Evolutionary conservation across 1,140 invertebrate species (phyloP).

Genomic region (Tetraneura akinire): DNA sequence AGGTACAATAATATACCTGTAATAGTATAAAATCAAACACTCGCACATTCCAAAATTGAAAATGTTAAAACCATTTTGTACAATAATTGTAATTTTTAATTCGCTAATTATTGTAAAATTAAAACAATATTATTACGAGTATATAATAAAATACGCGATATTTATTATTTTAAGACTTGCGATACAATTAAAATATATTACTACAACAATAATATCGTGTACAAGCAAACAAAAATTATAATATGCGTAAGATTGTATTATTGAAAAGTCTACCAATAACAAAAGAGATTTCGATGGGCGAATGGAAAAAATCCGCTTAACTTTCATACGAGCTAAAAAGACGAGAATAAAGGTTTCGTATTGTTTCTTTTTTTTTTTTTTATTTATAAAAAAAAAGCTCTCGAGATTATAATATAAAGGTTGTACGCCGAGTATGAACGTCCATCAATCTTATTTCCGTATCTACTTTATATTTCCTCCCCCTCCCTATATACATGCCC

Average conservation of each 20-base stretch:
- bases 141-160: too few relatives aligned
- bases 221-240: background rate
- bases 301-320: background rate
- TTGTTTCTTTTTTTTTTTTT: background rate
- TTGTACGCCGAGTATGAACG: background rate
- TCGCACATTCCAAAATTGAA: too few relatives aligned
- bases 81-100: too few relatives aligned
- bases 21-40: too few relatives aligned
- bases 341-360: background rate
- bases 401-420: background rate
- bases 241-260: background rate
- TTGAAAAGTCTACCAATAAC: background rate
- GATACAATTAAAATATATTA: too few relatives aligned
- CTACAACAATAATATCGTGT: too few relatives aligned
- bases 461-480: background rate
- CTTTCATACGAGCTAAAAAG: background rate
- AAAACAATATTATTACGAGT: too few relatives aligned
- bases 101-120: too few relatives aligned
- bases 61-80: too few relatives aligned
- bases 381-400: background rate
- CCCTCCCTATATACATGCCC: background rate
- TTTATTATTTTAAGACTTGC: too few relatives aligned
- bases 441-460: conserved; percentile 30
- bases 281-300: background rate
- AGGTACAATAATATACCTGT: too few relatives aligned